Evolutionary conservation across 2,113 vertebrate genomes (phyloP), one percentile per base, ranked within the genome.

Genomic region (Numenius arquata): DNA sequence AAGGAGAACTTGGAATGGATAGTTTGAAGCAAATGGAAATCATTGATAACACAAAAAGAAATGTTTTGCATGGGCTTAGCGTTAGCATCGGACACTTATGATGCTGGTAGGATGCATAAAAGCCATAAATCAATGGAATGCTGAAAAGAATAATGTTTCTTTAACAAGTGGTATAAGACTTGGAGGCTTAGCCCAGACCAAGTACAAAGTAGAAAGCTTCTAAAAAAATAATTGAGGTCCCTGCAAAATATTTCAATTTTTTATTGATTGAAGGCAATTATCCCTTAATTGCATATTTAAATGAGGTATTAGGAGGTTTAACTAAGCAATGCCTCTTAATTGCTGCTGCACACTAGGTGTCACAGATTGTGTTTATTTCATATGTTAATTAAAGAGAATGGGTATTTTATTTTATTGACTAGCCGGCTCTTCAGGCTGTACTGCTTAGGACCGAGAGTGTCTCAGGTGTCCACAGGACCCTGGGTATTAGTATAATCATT

Each of bases 211-310:
- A 96, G 91, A 98, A 97, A 98, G 97, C 97, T 90, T 97, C 79
- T 94, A 92, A 97, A 97, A 98, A 97, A 98, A 98, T 98, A 98
- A 98, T 98, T 97, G 96, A 98, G 94, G 95, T 97, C 96, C 83
- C 97, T 97, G 98, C 92, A 98, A 98, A 98, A 98, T 98, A 98
- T 98, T 98, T 98, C 98, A 98, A 97, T 98, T 98, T 98, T 98
- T 98, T 98, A 98, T 99, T 98, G 98, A 99, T 98, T 98, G 98
- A 98, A 98, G 96, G 98, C 98, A 99, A 98, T 99, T 99, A 99
- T 98, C 98, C 98, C 98, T 98, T 99, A 98, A 99, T 99, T 98
- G 98, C 98, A 98, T 99, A 98, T 99, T 98, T 98, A 98, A 98
- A 98, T 98, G 98, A 98, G 98, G 98, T 98, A 98, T 99, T 99